Percentiles rank a stretch among this genome's conserved stretches.
These are phyloP conservation scores for Zaprionus kolodkinae DNA, from an alignment of 1,140 invertebrate species.

Conservation along the genomic window DNA sequence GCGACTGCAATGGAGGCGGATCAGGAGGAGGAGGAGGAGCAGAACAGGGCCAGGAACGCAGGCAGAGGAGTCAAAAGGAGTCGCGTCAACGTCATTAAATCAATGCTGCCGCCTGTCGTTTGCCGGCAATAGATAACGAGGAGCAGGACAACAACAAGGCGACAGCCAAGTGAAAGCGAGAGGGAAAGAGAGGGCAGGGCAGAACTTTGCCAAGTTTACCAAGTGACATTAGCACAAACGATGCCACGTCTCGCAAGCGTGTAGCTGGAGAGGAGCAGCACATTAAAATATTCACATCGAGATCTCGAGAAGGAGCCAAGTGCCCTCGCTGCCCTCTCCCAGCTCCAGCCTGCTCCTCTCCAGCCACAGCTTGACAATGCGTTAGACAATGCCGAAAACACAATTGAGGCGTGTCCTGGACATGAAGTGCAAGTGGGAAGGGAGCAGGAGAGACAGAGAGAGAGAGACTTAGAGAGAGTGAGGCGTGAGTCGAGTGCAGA, in stretches of 20 bases:
- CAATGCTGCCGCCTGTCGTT: slow-evolving; percentile 74
- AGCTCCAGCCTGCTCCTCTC: not conserved
- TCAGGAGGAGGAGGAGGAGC: not conserved
- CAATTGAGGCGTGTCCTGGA: slow-evolving; percentile 76
- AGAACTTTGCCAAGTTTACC: slow-evolving; percentile 69
- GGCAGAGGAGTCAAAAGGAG: slow-evolving; percentile 29
- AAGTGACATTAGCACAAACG: slow-evolving; percentile 78
- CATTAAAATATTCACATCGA: slow-evolving; percentile 51
- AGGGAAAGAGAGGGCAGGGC: slow-evolving; percentile 6
- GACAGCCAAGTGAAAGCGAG: slow-evolving; percentile 18
- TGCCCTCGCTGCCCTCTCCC: not conserved
- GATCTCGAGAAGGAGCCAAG: slow-evolving; percentile 28
- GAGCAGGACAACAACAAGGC: slow-evolving; percentile 44
- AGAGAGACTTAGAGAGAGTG: not conserved
- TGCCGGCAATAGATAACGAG: slow-evolving; percentile 77
- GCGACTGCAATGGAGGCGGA: not conserved
- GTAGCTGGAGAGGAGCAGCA: slow-evolving; percentile 15
- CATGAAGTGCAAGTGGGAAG: slow-evolving; percentile 18
- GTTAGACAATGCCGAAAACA: slow-evolving; percentile 80
- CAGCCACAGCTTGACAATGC: slow-evolving; percentile 50
- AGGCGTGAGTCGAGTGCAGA: not conserved
- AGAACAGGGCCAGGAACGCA: no score
- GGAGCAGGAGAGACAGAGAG: slow-evolving; percentile 6
- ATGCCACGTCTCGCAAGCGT: no score
- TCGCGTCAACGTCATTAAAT: slow-evolving; percentile 84